A percentile compares a stretch with the other conserved stretches of the same genome.
Conservation (phyloP, 2,888 invertebrate genomes). For the Drosophila diplacantha region DNA sequence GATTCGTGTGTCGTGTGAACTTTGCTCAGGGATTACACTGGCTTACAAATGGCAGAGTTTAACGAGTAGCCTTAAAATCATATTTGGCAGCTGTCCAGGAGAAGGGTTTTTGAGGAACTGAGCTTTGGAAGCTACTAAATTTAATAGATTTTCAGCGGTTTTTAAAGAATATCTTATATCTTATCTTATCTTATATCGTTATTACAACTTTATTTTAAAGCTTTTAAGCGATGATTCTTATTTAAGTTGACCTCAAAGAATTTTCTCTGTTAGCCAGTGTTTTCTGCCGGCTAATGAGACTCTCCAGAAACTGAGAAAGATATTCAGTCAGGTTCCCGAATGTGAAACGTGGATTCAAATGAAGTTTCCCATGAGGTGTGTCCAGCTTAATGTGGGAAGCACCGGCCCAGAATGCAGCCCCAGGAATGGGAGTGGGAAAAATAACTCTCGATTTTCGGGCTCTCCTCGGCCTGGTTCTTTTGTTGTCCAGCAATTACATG, state of each 20-base stretch:
- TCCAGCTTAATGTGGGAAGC: conserved; percentile 30
- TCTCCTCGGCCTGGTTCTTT: conserved; percentile 1
- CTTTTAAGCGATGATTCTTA: neutral
- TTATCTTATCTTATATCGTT: no score
- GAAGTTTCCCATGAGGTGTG: conserved; percentile 22
- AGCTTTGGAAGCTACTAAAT: no score
- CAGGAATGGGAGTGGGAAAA: conserved; percentile 13
- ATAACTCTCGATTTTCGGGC: conserved; percentile 13
- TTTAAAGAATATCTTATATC: neutral
- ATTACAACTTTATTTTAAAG: no score
- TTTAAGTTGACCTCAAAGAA: neutral
- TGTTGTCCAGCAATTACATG: conserved; percentile 48
- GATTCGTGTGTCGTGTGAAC: conserved; percentile 32
- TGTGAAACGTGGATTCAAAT: conserved; percentile 15
- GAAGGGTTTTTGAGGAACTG: neutral
- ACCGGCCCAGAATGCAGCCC: conserved; percentile 11
- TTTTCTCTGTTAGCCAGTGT: neutral
- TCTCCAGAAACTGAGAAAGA: neutral
- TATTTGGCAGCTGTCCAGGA: neutral
- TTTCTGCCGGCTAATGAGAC: conserved; percentile 25
- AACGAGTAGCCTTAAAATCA: neutral
- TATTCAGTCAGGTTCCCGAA: neutral
- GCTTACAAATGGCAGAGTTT: neutral
- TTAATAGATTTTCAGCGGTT: neutral
- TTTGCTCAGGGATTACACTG: conserved; percentile 21